A percentile compares a stretch with the other conserved stretches of the same genome.
These are phyloP conservation scores for Trichogramma dendrolimi DNA, from an alignment of 2,888 invertebrate species.

Conservation along the genomic window DNA sequence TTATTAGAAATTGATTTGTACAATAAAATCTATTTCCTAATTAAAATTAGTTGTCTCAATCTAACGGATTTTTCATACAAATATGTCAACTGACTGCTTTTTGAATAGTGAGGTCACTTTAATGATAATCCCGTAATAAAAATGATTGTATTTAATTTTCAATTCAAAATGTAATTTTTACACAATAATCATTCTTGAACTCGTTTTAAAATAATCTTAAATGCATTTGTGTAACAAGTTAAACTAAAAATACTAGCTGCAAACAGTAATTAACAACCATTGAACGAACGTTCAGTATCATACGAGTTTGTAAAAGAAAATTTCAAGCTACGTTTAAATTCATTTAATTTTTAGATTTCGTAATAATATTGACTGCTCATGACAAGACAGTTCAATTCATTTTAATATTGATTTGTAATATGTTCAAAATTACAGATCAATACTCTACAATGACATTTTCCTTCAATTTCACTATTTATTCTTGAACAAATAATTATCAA, in stretches of 20 bases:
- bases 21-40: constrained; percentile 23
- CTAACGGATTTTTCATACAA: background rate
- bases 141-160: background rate
- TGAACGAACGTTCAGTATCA: constrained; percentile 8
- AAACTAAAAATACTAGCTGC: constrained; percentile 12
- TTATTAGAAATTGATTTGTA: constrained; percentile 28
- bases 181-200: constrained; percentile 12
- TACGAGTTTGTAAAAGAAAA: too few species aligned
- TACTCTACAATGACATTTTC: constrained; percentile 2
- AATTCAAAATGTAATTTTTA: constrained; percentile 9
- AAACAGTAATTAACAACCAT: constrained; percentile 15
- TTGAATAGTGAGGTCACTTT: too few species aligned
- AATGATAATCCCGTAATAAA: background rate
- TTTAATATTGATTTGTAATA: too few species aligned
- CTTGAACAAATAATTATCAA: constrained; percentile 7
- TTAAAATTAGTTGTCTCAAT: constrained; percentile 11
- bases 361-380: too few species aligned
- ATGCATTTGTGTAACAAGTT: constrained; percentile 20
- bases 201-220: constrained; percentile 21
- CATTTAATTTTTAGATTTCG: too few species aligned
- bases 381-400: too few species aligned
- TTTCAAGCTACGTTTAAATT: too few species aligned
- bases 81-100: too few species aligned
- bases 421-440: background rate
- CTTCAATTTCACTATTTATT: constrained; percentile 2